These are phyloP conservation scores for Microctonus brassicae DNA, from an alignment of 2,888 invertebrate genomes.

Conservation along the genomic window DNA sequence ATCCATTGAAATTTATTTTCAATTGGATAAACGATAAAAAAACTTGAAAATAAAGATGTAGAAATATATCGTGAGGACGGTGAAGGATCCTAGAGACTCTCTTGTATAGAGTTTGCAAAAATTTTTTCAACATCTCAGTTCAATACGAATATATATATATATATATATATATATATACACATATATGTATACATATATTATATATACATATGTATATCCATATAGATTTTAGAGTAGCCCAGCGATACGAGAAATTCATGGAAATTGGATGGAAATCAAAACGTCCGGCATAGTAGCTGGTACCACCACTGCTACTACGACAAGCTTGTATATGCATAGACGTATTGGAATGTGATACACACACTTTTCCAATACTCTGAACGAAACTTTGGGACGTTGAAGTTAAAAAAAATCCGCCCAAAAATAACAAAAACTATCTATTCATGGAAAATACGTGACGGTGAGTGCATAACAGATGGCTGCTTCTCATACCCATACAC, in stretches of 20 bases:
- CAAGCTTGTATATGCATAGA: slow-evolving; percentile 5
- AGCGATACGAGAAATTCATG: slow-evolving; percentile 35
- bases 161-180: too few relatives aligned
- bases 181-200: too few relatives aligned
- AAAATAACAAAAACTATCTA: slow-evolving; percentile 5
- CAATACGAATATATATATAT: too few relatives aligned
- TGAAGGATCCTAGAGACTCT: background rate
- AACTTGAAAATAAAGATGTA: background rate
- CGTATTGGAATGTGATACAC: slow-evolving; percentile 14
- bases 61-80: slow-evolving; percentile 3
- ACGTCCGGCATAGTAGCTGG: slow-evolving; percentile 30
- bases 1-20: slow-evolving; percentile 18
- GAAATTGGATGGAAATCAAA: slow-evolving; percentile 42
- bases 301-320: background rate
- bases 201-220: background rate
- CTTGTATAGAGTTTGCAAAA: slow-evolving; percentile 7
- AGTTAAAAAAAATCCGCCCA: slow-evolving; percentile 25
- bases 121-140: slow-evolving; percentile 24
- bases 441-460: slow-evolving; percentile 23
- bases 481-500: slow-evolving; percentile 1
- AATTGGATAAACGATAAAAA: slow-evolving; percentile 30
- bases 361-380: background rate
- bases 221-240: background rate
- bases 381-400: slow-evolving; percentile 10
- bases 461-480: slow-evolving; percentile 17